phyloP scores from a whole-genome alignment of 2,797 vertebrate genomes.

The Sebastes trivittatus region DNA sequence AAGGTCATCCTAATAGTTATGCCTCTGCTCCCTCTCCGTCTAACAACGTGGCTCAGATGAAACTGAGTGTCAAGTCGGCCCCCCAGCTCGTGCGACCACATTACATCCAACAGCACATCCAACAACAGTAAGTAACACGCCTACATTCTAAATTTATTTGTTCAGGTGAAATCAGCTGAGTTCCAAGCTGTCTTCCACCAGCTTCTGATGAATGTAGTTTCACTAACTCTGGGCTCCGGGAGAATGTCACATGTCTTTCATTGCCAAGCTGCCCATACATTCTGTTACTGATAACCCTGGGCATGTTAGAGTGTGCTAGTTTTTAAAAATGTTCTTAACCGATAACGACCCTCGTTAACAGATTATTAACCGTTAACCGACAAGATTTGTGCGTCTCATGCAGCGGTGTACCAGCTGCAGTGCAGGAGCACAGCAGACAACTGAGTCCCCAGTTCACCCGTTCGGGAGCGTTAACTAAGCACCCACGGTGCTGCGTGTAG shows the following conservation, averaged over 20 bases:
- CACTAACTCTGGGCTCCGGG: background rate
- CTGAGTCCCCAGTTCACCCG: no score
- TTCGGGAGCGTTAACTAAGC: no score
- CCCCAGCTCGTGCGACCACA: slow-evolving; percentile 83
- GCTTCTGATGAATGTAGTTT: background rate
- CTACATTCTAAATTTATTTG: background rate
- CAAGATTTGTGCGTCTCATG: no score
- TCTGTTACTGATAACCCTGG: background rate
- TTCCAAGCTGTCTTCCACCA: background rate
- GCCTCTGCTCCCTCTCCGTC: slow-evolving; percentile 70
- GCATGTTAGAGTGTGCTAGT: no score
- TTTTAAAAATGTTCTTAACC: no score
- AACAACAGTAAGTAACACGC: slow-evolving; percentile 89
- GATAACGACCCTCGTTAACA: no score
- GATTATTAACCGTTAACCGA: no score
- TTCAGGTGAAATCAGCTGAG: background rate
- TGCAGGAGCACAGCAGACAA: no score
- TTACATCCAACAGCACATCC: slow-evolving; percentile 88
- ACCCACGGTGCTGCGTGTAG: no score
- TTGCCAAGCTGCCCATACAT: background rate
- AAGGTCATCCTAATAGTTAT: slow-evolving; percentile 75
- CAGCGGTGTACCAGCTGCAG: no score
- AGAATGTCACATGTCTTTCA: background rate
- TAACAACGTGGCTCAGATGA: slow-evolving; percentile 88
- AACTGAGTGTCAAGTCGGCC: slow-evolving; percentile 90